Base-by-base conservation (phyloP, 2,888 invertebrate genomes). In the Halictus ligatus region DNA sequence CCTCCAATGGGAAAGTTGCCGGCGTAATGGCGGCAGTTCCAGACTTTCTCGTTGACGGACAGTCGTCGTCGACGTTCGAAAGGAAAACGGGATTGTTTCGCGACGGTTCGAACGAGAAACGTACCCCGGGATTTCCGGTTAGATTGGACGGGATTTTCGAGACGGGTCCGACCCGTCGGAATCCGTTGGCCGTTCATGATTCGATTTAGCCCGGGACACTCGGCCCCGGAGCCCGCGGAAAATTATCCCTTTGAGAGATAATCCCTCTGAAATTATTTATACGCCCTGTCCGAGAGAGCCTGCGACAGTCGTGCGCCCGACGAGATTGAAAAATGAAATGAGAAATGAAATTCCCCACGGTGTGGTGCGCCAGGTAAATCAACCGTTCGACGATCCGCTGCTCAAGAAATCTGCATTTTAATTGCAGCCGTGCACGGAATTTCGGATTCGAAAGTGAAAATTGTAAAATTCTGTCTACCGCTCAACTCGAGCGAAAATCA, bases 11-110 rank as follows among this genome's bases (percentile, higher is more conserved):
- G 75, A 80, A 85, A 88, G 84, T 90, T 90, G 64, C 76, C 40
- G 13, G 64, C 18, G 86, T 89, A 91, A 91, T 87, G 85, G 81
- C 75, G 60, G 74, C 5, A 76, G 81, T 76, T 88, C 84, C 46
- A 87, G 77, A 89, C 93, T 75, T 74, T n/a, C 43, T 60, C 54
- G 29, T 58, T 12, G 58, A 48, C 48, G 48, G 48, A 15, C 48
- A 15, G 21, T 15, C 54, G 21, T 35, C n/a, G 10, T 54, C 64
- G 85, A 73, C 84, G 84, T 84, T 85, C 77, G 85, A 69, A 80
- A 69, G n/a, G 73, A 80, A 69, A 58, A 40, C 58, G 85, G 64
- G 80, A 85, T 85, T 80, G 85, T 85, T 80, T 85, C 50, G 74
- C 73, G 85, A 58, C 58, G 58, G n/a, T 8, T 58, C n/a, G 58